Base-by-base conservation (phyloP, 2,113 vertebrate genomes). In the Engystomops pustulosus region DNA sequence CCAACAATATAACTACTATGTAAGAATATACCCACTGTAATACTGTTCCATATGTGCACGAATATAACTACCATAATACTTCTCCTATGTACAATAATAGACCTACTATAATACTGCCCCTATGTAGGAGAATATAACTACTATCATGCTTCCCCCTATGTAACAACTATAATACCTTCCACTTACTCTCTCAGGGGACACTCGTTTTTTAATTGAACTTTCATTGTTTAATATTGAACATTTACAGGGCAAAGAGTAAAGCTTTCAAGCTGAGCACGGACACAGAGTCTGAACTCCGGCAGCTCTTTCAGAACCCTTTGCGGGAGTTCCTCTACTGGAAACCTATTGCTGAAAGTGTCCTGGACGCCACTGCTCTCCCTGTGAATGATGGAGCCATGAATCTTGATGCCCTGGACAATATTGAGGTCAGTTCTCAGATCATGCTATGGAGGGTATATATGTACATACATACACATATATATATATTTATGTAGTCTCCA, bases 261-360 rank as follows among this genome's bases (percentile, higher is more conserved):
- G 92, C 88, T 0, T 87, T 90, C 34, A 91, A 93, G 86, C 93
- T 96, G 85, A 93, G 91, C 70, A 90, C 88, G 0, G 93, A 95
- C 17, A 86, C 90, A 0, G 94, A 94, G 86, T 72, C 79, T 0
- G 88, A 92, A 0, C 92, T 98, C 58, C 92, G 90, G 84, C 93
- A 88, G 87, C 18, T 91, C 7, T 91, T 95, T 67, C 96, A 95
- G 88, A 91, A 95, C 45, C 95, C 95, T 0, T 87, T 96, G 70
- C 90, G 90, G 58, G 90, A 91, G 41, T 96, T 94, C 87, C 88
- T 90, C 20, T 93, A 93, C 77, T 99, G 97, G 97, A 94, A 89
- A 72, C 89, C 87, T 1, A 85, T 87, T 0, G 91, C 93, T 4
- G 93, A 93, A 76, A 91, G 93, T 85, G 91, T 95, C 6, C 88